Base-by-base conservation (phyloP, 2,888 invertebrate species). In the Ornithoptera alexandrae region DNA sequence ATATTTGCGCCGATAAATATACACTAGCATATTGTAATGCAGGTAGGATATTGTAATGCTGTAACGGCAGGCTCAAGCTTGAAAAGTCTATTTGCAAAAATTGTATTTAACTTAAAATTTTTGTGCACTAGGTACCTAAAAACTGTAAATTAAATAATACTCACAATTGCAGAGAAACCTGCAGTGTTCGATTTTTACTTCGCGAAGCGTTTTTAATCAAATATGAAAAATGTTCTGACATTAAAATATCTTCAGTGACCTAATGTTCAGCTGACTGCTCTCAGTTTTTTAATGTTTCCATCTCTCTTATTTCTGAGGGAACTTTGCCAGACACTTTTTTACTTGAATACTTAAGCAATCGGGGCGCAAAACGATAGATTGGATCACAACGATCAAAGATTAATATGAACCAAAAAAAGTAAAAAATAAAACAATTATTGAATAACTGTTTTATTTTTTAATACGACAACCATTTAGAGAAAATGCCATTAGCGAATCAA, bases 251-350 rank as follows among this genome's bases (percentile, higher is more conserved):
- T 53, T 20, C 39, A 39, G 20, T 56, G 57, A 64, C 56, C 36
- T 36, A 64, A 64, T 64, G 57, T 39, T 64, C 64, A 20, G 36
- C 64, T 36, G 56, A 64, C 57, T 57, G 57, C 20, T 6, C 20
- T 57, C 20, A 64, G 56, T 39, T 57, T 64, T 57, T 64, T 56
- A 57, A 36, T 57, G 57, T 57, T 57, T 57, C 20, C 57, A 18
- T 57, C 57, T 57, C 22, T 57, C 57, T 57, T 18, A 57, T 20
- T 57, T 57, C 20, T 18, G 10, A 57, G 20, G 3, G n/a, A 57
- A 57, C 20, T 57, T 10, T 10, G 5, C 1, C 20, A 6, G 7
- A 8, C 57, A 20, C 57, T 57, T 57, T 22, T 57, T 10, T n/a
- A 20, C 57, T 57, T 57, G 18, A 57, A 57, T 20, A 39, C 39